A percentile compares a stretch with the other conserved stretches of the same genome.
phyloP scores from a whole-genome alignment of 1,140 invertebrate genomes.

The Trinorchestia longiramus region DNA sequence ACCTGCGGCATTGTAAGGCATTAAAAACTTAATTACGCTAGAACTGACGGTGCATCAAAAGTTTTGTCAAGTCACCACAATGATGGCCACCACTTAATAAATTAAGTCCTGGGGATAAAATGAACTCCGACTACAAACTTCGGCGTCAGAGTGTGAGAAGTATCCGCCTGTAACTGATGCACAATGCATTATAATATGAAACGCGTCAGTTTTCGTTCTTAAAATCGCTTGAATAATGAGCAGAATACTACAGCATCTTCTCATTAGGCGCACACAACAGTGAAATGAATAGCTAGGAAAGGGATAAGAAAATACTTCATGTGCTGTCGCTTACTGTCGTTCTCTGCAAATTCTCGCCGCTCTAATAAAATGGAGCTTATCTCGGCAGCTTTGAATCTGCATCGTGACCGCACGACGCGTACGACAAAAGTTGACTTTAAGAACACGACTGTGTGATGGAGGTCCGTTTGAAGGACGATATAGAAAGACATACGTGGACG shows the following conservation, averaged over 20 bases:
- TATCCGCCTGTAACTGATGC: not conserved
- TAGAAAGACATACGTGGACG: too few species aligned
- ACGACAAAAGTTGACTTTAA: not conserved
- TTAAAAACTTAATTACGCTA: not conserved
- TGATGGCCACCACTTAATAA: not conserved
- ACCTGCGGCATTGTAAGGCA: not conserved
- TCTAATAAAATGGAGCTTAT: not conserved
- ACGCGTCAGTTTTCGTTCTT: not conserved
- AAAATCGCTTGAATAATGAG: not conserved
- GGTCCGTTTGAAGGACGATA: not conserved
- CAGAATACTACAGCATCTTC: not conserved
- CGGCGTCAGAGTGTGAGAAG: too few species aligned
- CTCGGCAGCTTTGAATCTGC: not conserved
- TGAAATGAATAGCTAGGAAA: not conserved
- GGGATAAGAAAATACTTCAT: not conserved
- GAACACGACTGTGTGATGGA: not conserved
- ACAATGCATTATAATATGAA: not conserved
- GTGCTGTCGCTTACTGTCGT: not conserved
- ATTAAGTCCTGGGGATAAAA: too few species aligned
- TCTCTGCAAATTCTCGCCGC: not conserved
- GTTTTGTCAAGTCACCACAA: not conserved
- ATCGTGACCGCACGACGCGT: not conserved
- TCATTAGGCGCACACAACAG: not conserved
- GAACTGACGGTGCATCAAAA: not conserved
- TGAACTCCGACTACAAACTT: too few species aligned